phyloP scores from a whole-genome alignment of 2,113 vertebrate species.

The Dunckerocampus dactyliophorus region DNA sequence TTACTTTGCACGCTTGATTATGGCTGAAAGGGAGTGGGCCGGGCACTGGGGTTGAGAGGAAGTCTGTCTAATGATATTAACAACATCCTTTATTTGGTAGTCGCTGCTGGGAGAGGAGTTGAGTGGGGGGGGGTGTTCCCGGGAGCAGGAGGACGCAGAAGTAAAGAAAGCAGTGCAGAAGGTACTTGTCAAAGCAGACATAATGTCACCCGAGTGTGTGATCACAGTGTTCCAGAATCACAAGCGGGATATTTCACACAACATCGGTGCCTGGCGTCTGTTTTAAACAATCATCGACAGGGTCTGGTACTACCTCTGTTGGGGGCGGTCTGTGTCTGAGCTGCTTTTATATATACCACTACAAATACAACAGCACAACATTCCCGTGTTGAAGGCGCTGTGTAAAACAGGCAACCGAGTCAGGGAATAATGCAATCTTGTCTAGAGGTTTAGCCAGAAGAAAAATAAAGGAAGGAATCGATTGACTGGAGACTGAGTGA shows the following conservation, averaged over 20 bases:
- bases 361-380: neutral
- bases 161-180: neutral
- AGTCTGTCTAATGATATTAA: conserved; percentile 72
- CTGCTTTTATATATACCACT: neutral
- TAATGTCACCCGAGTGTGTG: neutral
- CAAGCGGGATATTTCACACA: neutral
- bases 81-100: conserved; percentile 68
- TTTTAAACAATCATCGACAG: neutral
- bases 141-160: conserved; percentile 4
- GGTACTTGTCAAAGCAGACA: neutral
- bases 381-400: neutral
- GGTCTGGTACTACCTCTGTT: neutral
- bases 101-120: conserved; percentile 38
- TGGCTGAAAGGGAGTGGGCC: conserved; percentile 66
- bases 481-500: conserved; percentile 13
- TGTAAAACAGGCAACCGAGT: neutral
- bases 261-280: neutral
- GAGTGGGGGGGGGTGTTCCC: conserved; percentile 19
- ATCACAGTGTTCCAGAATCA: neutral
- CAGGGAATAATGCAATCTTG: neutral
- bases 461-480: conserved; percentile 19
- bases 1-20: conserved; percentile 69
- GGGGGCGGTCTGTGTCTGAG: neutral
- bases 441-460: conserved; percentile 17
- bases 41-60: conserved; percentile 59